Evolutionary conservation across 2,113 vertebrate genomes (phyloP), one percentile per base, ranked within the genome.

Genomic region (Sceloporus undulatus): DNA sequence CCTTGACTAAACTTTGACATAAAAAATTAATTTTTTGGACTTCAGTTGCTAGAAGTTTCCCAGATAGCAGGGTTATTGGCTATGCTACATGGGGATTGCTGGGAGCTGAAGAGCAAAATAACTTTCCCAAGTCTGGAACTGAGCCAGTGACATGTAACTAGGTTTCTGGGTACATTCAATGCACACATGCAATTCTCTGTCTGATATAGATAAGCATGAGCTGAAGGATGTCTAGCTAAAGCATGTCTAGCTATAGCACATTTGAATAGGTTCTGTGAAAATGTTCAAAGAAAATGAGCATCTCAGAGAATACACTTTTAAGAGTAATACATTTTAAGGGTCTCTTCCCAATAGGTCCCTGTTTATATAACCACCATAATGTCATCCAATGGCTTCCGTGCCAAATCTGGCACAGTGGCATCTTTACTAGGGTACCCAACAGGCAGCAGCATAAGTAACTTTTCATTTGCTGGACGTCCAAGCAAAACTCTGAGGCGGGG

Each of bases 401-500:
- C 94, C 82, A 99, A 94, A 0, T 97, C 95, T 0, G 98, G 98
- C 92, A 99, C 98, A 0, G 97, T 98, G 92, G 98, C 98, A 0
- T 97, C 97, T 52, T 94, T 66, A 34, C 96, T 97, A 73, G 98
- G 97, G 83, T 98, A 99, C 9, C 99, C 99, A 0, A 99, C 98
- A 0, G 98, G 99, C 86, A 99, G 98, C 52, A 99, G 93, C 96
- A 99, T 66, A 91, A 99, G 96, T 40, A 99, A 95, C 93, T 99
- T 99, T 94, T 99, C 98, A 0, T 99, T 98, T 1, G 89, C 85
- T 0, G 98, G 98, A 0, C 98, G 97, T 13, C 91, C 96, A 59
- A 99, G 97, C 79, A 99, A 96, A 10, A 86, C 65, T 76, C 98
- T 96, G 66, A 99, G 97, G 27, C 97, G 97, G 2, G 98, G 98